These are phyloP conservation scores for Microctonus hyperodae DNA, from an alignment of 2,888 invertebrate genomes.

Conservation along the genomic window DNA sequence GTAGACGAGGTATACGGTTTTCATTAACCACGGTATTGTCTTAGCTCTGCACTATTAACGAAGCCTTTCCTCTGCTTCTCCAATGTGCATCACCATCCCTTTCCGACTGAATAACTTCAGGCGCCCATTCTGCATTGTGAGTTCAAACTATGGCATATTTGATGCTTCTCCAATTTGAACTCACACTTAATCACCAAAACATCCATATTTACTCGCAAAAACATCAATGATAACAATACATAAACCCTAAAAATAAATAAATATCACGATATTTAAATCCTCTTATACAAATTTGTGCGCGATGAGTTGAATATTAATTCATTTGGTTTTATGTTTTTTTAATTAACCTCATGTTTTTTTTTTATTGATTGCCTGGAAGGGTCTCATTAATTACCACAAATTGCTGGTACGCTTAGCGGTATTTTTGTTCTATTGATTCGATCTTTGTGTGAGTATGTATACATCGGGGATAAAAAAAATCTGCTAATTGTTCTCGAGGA, in stretches of 20 bases:
- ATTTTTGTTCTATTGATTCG: constrained; percentile 1
- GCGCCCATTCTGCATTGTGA: constrained; percentile 53
- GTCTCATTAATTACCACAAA: constrained; percentile 5
- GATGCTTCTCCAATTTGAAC: constrained; percentile 41
- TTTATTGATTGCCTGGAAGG: not conserved
- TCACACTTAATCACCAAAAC: constrained; percentile 15
- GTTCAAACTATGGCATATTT: constrained; percentile 35
- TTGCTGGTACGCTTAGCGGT: not conserved
- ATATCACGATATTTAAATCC: not conserved
- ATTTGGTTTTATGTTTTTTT: not conserved
- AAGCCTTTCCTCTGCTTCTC: not conserved
- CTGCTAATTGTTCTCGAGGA: not conserved
- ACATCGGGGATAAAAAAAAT: not conserved
- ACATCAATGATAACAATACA: not conserved
- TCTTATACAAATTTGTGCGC: too few relatives aligned
- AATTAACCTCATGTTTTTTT: not conserved
- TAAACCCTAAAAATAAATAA: not conserved
- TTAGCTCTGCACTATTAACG: constrained; percentile 26
- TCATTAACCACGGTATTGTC: constrained; percentile 27
- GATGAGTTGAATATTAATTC: not conserved
- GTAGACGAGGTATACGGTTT: constrained; percentile 23
- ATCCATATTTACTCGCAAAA: not conserved
- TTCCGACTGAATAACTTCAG: constrained; percentile 20
- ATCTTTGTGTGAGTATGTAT: not conserved
- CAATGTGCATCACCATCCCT: not conserved